Conservation (phyloP, 2,113 vertebrate species). For the Smithornis capensis region DNA sequence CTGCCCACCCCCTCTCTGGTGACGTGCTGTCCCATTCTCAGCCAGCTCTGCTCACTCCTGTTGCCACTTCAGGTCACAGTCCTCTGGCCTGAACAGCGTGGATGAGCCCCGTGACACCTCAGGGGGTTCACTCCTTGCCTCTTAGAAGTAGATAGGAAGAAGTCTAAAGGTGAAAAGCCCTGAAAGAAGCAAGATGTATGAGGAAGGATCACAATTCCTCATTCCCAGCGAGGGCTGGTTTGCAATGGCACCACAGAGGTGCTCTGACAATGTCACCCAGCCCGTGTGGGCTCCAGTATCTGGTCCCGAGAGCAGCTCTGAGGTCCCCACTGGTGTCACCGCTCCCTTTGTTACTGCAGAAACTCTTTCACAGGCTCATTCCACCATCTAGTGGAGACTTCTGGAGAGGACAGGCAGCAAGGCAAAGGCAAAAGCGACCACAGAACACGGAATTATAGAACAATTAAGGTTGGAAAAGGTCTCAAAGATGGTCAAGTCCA, state of each 20-base stretch:
- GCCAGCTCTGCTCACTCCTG: neutral
- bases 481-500: neutral
- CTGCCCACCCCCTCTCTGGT: rapidly evolving
- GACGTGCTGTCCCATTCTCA: rapidly evolving
- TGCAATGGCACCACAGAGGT: neutral
- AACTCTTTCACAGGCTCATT: neutral
- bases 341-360: neutral
- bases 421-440: neutral
- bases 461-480: neutral
- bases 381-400: conserved; percentile 35
- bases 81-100: neutral
- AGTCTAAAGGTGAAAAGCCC: neutral
- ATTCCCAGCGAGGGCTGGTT: neutral
- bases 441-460: neutral
- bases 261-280: neutral
- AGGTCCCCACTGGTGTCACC: neutral
- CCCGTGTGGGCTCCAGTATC: rapidly evolving
- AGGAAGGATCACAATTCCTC: neutral
- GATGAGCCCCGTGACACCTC: neutral
- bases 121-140: neutral
- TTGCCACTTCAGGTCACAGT: neutral
- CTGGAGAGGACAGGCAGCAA: neutral
- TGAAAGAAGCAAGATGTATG: neutral
- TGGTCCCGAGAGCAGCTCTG: neutral
- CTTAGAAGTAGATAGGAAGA: neutral